Conservation (phyloP, 1,140 invertebrate species). For the Meloidogyne exigua region DNA sequence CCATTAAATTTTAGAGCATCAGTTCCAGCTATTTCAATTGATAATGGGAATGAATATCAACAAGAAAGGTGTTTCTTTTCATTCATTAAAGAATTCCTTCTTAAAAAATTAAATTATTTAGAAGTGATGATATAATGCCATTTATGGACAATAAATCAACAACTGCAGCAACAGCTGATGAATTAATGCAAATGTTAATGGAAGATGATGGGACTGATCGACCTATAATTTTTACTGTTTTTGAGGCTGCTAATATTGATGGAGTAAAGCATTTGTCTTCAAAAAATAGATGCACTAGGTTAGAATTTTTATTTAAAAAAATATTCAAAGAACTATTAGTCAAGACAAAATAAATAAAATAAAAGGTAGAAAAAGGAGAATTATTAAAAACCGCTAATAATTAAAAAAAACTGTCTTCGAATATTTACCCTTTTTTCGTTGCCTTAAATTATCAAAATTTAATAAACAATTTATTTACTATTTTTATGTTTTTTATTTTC, state of each 20-base stretch:
- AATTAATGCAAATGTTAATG: conserved; percentile 41
- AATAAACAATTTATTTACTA: neutral
- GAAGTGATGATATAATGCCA: neutral
- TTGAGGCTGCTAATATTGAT: conserved; percentile 50
- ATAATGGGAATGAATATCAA: neutral
- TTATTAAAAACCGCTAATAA: too few species aligned
- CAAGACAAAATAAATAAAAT: too few species aligned
- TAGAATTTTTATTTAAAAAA: neutral
- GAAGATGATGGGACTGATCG: conserved; percentile 42
- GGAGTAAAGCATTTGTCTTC: conserved; percentile 49
- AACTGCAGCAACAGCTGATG: conserved; percentile 14
- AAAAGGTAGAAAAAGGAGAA: too few species aligned
- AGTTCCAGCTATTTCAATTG: conserved; percentile 25
- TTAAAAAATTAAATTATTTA: neutral
- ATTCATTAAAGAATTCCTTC: neutral
- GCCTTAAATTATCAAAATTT: neutral
- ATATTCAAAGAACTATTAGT: conserved; percentile 5
- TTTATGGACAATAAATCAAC: conserved; percentile 6
- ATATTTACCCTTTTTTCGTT: too few species aligned
- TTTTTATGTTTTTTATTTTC: neutral
- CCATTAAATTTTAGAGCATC: neutral
- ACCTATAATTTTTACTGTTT: conserved; percentile 40
- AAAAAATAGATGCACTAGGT: conserved; percentile 34
- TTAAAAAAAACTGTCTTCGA: too few species aligned
- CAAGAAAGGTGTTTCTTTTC: neutral